A percentile compares a stretch with the other conserved stretches of the same genome.
These are phyloP conservation scores for Nerophis ophidion DNA, from an alignment of 2,113 vertebrate species.

Conservation along the genomic window DNA sequence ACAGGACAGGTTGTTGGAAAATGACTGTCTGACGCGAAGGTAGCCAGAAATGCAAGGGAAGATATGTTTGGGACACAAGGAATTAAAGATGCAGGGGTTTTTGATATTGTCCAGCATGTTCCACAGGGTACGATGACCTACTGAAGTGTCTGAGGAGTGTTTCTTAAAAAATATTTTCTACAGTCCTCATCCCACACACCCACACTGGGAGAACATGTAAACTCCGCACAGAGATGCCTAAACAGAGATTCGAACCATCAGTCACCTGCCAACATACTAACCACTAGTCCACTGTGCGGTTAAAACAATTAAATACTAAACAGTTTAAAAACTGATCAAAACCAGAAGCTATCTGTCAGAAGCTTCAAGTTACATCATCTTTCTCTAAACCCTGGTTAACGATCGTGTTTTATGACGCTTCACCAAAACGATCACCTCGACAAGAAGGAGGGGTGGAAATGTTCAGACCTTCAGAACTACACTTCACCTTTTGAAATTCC, in stretches of 20 bases:
- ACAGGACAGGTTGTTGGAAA: too few relatives aligned
- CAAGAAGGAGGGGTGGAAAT: constrained; percentile 12
- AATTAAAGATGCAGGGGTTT: constrained; percentile 25
- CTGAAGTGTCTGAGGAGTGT: too few relatives aligned
- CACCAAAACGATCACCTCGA: constrained; percentile 32
- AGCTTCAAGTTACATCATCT: constrained; percentile 25
- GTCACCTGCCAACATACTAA: too few relatives aligned
- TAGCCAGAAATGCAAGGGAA: constrained; percentile 5
- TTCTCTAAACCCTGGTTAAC: constrained; percentile 42
- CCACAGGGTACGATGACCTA: too few relatives aligned
- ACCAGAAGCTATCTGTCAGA: constrained; percentile 43
- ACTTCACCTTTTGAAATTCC: constrained; percentile 43
- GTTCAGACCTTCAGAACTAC: constrained; percentile 41
- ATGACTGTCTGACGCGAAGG: background rate
- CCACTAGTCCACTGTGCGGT: too few relatives aligned
- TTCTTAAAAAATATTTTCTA: too few relatives aligned
- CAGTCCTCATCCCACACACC: too few relatives aligned
- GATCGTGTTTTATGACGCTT: constrained; percentile 32
- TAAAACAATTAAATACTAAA: background rate
- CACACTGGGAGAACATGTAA: too few relatives aligned
- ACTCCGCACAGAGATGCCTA: too few relatives aligned
- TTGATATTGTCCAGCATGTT: too few relatives aligned
- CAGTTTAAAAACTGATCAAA: constrained; percentile 30
- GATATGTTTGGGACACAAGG: background rate
- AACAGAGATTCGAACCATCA: too few relatives aligned